phyloP scores from a whole-genome alignment of 1,140 invertebrate species.

The Bombus breviceps region DNA sequence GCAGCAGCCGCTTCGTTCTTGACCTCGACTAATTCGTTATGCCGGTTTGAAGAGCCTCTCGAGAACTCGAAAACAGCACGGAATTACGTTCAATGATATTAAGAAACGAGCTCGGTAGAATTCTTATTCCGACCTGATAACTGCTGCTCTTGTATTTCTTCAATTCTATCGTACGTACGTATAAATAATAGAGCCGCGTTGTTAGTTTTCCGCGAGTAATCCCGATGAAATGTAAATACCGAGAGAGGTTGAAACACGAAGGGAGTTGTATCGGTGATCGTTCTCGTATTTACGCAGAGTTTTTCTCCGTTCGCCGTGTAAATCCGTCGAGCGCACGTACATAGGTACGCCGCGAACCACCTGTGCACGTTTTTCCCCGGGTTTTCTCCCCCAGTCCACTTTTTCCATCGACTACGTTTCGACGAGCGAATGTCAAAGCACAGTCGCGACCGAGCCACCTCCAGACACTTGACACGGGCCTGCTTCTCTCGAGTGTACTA shows the following conservation, averaged over 20 bases:
- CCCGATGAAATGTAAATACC: background rate
- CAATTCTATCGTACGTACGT: too few species aligned
- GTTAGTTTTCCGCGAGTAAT: background rate
- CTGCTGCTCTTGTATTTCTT: background rate
- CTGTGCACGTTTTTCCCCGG: constrained; percentile 16
- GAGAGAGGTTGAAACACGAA: background rate
- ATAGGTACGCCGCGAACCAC: constrained; percentile 4
- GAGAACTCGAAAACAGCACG: background rate
- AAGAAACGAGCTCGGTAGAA: background rate
- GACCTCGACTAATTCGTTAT: constrained; percentile 21
- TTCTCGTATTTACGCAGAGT: background rate
- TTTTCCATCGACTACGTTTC: constrained; percentile 33
- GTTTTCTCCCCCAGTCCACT: background rate
- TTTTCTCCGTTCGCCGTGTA: background rate
- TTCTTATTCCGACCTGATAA: background rate
- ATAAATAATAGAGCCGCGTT: background rate
- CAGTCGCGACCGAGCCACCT: constrained; percentile 24
- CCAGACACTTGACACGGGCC: constrained; percentile 60
- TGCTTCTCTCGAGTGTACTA: constrained; percentile 57
- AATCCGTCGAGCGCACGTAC: background rate
- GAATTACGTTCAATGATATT: background rate
- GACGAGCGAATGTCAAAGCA: constrained; percentile 24
- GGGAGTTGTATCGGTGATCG: background rate
- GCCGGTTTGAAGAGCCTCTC: background rate
- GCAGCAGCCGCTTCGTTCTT: background rate